These are phyloP conservation scores for Diplazon laetatorius DNA, from an alignment of 2,888 invertebrate genomes.

Conservation along the genomic window DNA sequence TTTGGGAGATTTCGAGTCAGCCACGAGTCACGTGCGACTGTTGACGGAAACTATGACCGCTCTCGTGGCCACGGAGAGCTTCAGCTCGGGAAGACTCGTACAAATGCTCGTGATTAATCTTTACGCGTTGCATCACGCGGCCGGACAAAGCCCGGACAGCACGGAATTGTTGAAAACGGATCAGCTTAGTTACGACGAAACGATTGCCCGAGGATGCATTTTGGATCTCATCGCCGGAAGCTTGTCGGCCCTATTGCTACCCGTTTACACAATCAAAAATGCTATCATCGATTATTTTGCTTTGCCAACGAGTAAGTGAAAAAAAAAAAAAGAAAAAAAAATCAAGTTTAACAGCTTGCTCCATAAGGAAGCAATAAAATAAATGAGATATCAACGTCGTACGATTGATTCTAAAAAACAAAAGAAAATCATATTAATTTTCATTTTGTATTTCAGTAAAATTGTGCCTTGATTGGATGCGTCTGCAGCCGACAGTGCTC, in stretches of 20 bases:
- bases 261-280: constrained; percentile 88
- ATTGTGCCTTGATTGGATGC: constrained; percentile 89
- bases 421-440: neutral
- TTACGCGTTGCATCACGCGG: constrained; percentile 87
- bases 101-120: constrained; percentile 91
- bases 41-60: constrained; percentile 89
- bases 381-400: neutral
- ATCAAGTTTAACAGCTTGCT: too few relatives aligned
- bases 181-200: constrained; percentile 85
- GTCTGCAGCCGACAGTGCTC: constrained; percentile 84
- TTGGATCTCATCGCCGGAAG: constrained; percentile 87
- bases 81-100: constrained; percentile 89
- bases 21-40: constrained; percentile 86
- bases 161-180: constrained; percentile 82
- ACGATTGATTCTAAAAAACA: neutral
- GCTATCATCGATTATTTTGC: constrained; percentile 87
- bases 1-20: constrained; percentile 85
- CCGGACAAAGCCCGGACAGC: constrained; percentile 79
- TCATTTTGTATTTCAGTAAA: constrained; percentile 85
- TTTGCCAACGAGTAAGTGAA: constrained; percentile 86
- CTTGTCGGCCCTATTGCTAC: constrained; percentile 87
- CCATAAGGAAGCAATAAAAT: too few relatives aligned
- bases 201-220: constrained; percentile 84
- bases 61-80: constrained; percentile 90
- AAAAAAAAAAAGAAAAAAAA: too few relatives aligned